These are phyloP conservation scores for Mungos mungo DNA, from an alignment of 2,113 vertebrate genomes.

Conservation along the genomic window DNA sequence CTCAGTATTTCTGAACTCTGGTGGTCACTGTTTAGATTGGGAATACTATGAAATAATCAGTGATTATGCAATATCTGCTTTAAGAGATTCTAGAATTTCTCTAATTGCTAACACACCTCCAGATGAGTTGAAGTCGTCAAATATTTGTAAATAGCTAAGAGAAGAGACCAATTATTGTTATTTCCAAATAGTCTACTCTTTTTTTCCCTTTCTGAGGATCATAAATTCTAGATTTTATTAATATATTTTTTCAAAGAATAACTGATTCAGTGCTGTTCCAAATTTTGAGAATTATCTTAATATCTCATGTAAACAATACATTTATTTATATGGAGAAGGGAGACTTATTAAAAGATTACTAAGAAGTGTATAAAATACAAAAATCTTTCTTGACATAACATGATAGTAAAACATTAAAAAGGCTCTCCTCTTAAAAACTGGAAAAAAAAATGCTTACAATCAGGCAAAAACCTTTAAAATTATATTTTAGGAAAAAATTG, in stretches of 20 bases:
- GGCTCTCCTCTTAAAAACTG: neutral
- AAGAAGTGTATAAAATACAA: neutral
- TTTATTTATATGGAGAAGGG: neutral
- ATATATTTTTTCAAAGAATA: constrained; percentile 31
- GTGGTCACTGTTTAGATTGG: neutral
- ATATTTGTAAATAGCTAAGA: constrained; percentile 1
- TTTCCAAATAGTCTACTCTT: constrained; percentile 1
- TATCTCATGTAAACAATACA: neutral
- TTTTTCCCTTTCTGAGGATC: neutral
- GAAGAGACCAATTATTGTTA: neutral
- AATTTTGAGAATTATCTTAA: neutral
- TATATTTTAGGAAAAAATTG: neutral
- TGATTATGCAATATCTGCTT: neutral
- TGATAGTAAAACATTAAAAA: constrained; percentile 20
- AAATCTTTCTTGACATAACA: neutral
- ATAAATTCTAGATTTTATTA: constrained; percentile 31
- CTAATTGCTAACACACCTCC: neutral
- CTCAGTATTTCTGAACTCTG: neutral
- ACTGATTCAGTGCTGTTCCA: neutral
- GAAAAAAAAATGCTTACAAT: neutral
- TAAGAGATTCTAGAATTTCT: constrained; percentile 5
- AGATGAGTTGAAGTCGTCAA: neutral
- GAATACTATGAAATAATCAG: neutral
- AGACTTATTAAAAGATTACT: neutral
- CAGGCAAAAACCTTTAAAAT: neutral